Evolutionary conservation across 1,140 invertebrate species (phyloP), one percentile per base, ranked within the genome.

Genomic region (Eciton burchellii): DNA sequence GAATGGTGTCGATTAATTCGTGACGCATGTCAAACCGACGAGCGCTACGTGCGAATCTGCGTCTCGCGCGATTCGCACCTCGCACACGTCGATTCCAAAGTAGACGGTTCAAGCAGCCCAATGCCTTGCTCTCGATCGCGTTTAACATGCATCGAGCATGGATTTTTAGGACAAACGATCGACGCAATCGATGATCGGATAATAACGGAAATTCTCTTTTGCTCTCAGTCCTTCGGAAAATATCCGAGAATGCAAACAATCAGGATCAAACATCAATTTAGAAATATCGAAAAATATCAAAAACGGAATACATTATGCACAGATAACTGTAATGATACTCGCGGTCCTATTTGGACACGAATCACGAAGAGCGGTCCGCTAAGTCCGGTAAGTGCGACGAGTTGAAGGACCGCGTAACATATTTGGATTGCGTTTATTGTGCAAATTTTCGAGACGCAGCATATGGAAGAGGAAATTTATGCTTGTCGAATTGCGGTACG

Each of bases 351-450:
- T 81, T 65, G 72, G 63, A 88, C 81, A 84, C 87, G 54, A 84
- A 81, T 89, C 88, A 89, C 87, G 88, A 26, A 88, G 47, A 60
- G 24, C 57, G 35, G 12, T 56, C 76, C 76, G 56, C 54, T 73
- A 79, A 84, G 43, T 52, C 60, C 79, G 57, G 77, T 70, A 70
- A 70, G 73, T 11, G 72, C 19, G 41, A 21, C 57, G 74, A 56
- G 84, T 88, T 88, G 83, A 89, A 85, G 59, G 88, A 84, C 84
- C 88, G 87, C 72, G 66, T 89, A 86, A 88, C 82, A 88, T 86
- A 76, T 88, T 66, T 62, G 85, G 79, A 87, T 88, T 63, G 83
- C 87, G 73, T 81, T 81, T 59, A 85, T 88, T 84, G 84, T 83
- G 83, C 45, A 82, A 82, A 74, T 88, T 72, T 85, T 47, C 24